These are phyloP conservation scores for Hypselothyrea guttata DNA, from an alignment of 2,888 invertebrate species.

Conservation along the genomic window DNA sequence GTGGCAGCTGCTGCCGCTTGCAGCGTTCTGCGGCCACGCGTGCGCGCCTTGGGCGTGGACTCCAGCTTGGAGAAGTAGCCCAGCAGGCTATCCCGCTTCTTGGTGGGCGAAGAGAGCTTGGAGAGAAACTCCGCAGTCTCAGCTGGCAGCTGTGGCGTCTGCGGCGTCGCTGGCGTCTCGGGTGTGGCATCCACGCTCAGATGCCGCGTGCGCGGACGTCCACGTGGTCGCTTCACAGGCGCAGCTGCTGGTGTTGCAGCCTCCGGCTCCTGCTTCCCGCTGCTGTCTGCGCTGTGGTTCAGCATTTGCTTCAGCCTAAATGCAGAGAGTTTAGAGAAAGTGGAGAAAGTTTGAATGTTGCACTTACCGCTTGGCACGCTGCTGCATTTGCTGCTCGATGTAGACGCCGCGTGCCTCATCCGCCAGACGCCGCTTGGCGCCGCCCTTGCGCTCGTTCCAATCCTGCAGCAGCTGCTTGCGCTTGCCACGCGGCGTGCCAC, in stretches of 20 bases:
- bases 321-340: constrained; percentile 4
- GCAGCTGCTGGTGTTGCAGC: constrained; percentile 24
- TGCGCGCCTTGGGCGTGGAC: constrained; percentile 47
- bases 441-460: constrained; percentile 87
- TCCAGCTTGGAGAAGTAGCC: constrained; percentile 84
- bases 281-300: constrained; percentile 41
- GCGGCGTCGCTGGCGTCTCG: constrained; percentile 1
- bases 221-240: constrained; percentile 53
- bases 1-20: background rate
- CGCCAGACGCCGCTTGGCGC: constrained; percentile 85
- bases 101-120: constrained; percentile 84
- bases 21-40: constrained; percentile 28
- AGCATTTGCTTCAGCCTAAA: constrained; percentile 80
- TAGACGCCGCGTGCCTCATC: constrained; percentile 84
- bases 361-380: constrained; percentile 84
- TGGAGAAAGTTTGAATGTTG: background rate
- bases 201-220: constrained; percentile 52
- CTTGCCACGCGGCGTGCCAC: constrained; percentile 74
- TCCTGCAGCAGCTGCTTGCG: constrained; percentile 84
- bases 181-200: constrained; percentile 32
- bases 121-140: constrained; percentile 83
- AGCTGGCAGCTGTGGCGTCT: constrained; percentile 40
- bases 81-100: constrained; percentile 85
- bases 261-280: constrained; percentile 12
- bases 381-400: constrained; percentile 85